Evolutionary conservation across 2,113 vertebrate genomes (phyloP).

Genomic region (Oryzias woworae): DNA sequence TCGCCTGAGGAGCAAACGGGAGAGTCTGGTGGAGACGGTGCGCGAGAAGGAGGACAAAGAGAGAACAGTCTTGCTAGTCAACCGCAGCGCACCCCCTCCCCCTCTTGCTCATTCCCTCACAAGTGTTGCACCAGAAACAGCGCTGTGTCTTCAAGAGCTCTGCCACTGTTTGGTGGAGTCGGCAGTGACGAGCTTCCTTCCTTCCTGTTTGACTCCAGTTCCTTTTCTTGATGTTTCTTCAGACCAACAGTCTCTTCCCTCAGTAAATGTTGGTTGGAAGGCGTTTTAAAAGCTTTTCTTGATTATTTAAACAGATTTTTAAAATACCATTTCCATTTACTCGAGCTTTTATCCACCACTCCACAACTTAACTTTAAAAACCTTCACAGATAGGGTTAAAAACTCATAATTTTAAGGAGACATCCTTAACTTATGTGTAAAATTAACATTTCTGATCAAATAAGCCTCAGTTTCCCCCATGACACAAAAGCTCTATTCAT

Average conservation of each 20-base stretch:
- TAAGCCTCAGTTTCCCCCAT: no score
- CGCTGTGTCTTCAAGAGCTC: conserved; percentile 20
- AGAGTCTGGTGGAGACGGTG: neutral
- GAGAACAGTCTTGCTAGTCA: neutral
- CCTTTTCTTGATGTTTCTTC: conserved; percentile 2
- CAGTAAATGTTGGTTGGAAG: neutral
- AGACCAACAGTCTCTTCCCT: conserved; percentile 6
- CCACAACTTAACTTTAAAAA: no score
- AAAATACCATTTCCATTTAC: neutral
- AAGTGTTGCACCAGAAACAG: conserved; percentile 53
- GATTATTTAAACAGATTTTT: neutral
- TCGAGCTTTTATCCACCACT: no score
- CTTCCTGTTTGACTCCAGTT: conserved; percentile 44
- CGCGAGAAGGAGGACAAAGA: neutral
- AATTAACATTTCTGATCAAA: no score
- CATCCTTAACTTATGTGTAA: no score
- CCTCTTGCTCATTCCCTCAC: conserved; percentile 31
- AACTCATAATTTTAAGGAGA: no score
- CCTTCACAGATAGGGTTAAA: no score
- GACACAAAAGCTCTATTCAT: neutral
- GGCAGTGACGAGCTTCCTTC: conserved; percentile 73
- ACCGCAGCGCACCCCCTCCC: conserved; percentile 24
- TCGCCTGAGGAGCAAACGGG: conserved; percentile 1
- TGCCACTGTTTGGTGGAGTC: conserved; percentile 53
- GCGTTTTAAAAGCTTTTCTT: neutral